Evolutionary conservation across 2,888 invertebrate genomes (phyloP).

Genomic region (Spilarctia lutea): DNA sequence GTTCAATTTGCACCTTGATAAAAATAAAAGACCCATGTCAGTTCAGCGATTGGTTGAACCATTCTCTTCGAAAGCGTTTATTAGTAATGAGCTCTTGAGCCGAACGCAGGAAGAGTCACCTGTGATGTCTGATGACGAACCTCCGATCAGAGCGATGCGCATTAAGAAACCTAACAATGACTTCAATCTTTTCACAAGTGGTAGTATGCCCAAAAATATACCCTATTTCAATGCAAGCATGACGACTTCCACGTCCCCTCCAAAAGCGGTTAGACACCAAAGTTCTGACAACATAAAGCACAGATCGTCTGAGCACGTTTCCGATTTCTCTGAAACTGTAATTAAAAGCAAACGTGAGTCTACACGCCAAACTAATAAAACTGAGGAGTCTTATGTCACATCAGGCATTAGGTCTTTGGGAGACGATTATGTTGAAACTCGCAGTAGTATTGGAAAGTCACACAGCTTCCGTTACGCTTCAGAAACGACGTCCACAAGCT

Average conservation of each 20-base stretch:
- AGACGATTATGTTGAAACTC: slow-evolving; percentile 78
- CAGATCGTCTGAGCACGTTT: slow-evolving; percentile 73
- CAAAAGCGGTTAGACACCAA: slow-evolving; percentile 74
- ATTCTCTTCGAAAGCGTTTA: slow-evolving; percentile 78
- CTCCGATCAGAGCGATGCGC: slow-evolving; percentile 71
- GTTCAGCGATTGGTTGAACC: slow-evolving; percentile 76
- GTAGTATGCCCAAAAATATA: slow-evolving; percentile 81
- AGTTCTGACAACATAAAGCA: slow-evolving; percentile 80
- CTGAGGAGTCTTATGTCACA: slow-evolving; percentile 74
- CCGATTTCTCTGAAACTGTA: slow-evolving; percentile 72
- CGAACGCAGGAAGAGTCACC: slow-evolving; percentile 70
- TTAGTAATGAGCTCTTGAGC: slow-evolving; percentile 71
- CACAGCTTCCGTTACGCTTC: slow-evolving; percentile 90
- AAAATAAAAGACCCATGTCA: slow-evolving; percentile 73
- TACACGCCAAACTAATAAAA: slow-evolving; percentile 64
- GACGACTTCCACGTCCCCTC: slow-evolving; percentile 73
- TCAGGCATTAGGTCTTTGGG: slow-evolving; percentile 77
- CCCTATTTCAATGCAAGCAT: slow-evolving; percentile 77
- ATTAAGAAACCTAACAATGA: slow-evolving; percentile 73
- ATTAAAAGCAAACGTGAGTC: slow-evolving; percentile 69
- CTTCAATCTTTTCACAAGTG: slow-evolving; percentile 71
- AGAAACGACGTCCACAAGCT: slow-evolving; percentile 80
- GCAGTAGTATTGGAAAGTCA: slow-evolving; percentile 89
- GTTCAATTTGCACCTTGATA: slow-evolving; percentile 73
- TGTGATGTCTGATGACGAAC: slow-evolving; percentile 73